These are phyloP conservation scores for Lagodon rhomboides DNA, from an alignment of 2,797 vertebrate species.

Conservation along the genomic window DNA sequence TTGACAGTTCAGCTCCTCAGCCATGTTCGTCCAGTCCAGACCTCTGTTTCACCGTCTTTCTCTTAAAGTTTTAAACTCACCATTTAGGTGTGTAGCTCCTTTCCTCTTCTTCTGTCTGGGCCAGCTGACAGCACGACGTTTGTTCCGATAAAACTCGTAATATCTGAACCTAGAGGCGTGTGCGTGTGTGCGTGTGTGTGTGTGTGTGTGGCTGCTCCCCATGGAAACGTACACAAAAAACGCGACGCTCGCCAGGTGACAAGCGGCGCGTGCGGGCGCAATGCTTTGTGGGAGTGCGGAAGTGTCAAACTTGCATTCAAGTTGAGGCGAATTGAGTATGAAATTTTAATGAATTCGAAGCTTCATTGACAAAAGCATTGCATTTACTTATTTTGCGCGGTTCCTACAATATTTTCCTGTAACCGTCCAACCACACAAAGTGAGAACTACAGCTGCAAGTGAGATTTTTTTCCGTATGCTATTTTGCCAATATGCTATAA, in stretches of 20 bases:
- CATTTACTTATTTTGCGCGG: neutral
- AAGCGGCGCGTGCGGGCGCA: constrained; percentile 30
- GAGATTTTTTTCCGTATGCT: rapidly evolving
- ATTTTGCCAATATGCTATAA: neutral
- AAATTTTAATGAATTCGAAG: neutral
- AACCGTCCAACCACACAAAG: neutral
- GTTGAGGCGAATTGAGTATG: neutral
- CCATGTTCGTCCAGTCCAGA: neutral
- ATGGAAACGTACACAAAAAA: constrained; percentile 80
- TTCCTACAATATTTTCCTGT: neutral
- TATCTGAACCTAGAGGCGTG: constrained; percentile 14
- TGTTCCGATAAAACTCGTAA: constrained; percentile 35
- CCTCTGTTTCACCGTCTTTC: neutral
- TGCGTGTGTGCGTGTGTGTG: constrained; percentile 24
- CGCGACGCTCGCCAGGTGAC: constrained; percentile 36
- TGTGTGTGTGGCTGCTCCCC: constrained; percentile 54
- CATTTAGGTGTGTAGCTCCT: constrained; percentile 39
- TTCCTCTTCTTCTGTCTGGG: constrained; percentile 44
- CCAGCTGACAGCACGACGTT: constrained; percentile 49
- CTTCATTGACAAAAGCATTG: neutral
- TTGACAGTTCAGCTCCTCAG: constrained; percentile 20
- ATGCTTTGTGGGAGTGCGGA: constrained; percentile 63
- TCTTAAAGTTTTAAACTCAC: constrained; percentile 69
- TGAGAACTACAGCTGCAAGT: neutral
- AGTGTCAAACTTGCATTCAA: neutral